phyloP scores from a whole-genome alignment of 2,888 invertebrate species.

The Torymus tubicola region DNA sequence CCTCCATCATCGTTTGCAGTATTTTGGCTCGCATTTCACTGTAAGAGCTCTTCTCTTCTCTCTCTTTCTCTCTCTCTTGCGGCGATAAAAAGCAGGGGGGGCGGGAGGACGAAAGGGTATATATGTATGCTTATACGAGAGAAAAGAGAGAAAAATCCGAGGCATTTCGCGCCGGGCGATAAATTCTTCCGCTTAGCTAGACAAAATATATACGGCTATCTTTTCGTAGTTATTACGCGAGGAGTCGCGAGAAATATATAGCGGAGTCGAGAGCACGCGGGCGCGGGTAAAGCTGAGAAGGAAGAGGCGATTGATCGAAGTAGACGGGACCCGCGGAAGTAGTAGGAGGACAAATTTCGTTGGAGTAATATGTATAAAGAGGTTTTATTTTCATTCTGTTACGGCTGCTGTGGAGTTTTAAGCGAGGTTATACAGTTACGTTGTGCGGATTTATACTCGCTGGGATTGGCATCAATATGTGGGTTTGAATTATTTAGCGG shows the following conservation, averaged over 20 bases:
- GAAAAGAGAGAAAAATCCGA: conserved; percentile 26
- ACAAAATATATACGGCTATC: conserved; percentile 40
- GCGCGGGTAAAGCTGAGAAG: too few relatives aligned
- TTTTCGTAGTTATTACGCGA: conserved; percentile 40
- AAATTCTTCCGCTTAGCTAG: conserved; percentile 50
- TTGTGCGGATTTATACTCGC: too few relatives aligned
- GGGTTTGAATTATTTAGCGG: too few relatives aligned
- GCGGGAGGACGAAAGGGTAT: neutral
- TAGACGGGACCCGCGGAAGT: too few relatives aligned
- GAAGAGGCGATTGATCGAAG: too few relatives aligned
- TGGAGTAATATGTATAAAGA: too few relatives aligned
- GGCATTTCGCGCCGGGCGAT: conserved; percentile 19
- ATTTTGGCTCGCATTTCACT: conserved; percentile 41
- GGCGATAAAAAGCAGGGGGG: conserved; percentile 20
- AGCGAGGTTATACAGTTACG: too few relatives aligned
- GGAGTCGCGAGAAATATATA: neutral
- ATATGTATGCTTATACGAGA: neutral
- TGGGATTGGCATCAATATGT: too few relatives aligned
- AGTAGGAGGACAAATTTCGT: too few relatives aligned
- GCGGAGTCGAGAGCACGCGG: neutral
- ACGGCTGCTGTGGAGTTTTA: too few relatives aligned
- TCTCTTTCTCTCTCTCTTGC: neutral
- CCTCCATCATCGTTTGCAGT: conserved; percentile 47
- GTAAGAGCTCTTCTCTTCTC: conserved; percentile 12
- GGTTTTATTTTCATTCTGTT: too few relatives aligned